Evolutionary conservation across 2,113 vertebrate species (phyloP), one percentile per base, ranked within the genome.

Genomic region (Tiliqua scincoides): DNA sequence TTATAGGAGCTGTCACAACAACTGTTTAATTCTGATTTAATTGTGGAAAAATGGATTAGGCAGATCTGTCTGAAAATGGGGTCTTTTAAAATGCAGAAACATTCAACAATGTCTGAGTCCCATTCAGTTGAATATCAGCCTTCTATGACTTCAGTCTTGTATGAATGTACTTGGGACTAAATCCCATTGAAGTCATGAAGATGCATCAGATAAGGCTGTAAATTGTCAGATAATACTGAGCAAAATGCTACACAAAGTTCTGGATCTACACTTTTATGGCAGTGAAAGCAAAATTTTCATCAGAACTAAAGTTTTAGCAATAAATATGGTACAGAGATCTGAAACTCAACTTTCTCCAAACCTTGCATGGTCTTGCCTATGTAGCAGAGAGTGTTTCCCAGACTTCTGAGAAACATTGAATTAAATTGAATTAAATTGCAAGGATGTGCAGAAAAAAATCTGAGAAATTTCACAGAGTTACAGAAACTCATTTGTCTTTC

Each of bases 1-100:
- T 94, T 90, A 68, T 86, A n/a, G 48, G 78, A 85, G 89, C 68
- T 89, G 88, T 86, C 73, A 83, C 67, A 87, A 75, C 80, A 0
- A 0, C 32, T 82, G 25, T 11, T 15, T 80, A 74, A 63, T 48
- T 48, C 7, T 40, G 12, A 61, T 91, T 90, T 89, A 89, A 89
- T 92, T 94, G 67, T 71, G 87, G 78, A 88, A 85, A 15, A n/a
- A 62, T 71, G 85, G 30, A 37, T 79, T 35, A 79, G 59, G 79
- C 86, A 84, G 73, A 80, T 17, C 4, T 37, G 68, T 74, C 27
- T 89, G 0, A 27, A 90, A 30, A 30, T 65, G 61, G 0, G 48
- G 0, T 6, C 35, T 79, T 35, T 35, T 35, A 3, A n/a, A n/a
- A 27, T 48, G 5, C 52, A 67, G 52, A 30, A 80, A 67, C 2